A percentile compares a stretch with the other conserved stretches of the same genome.
Evolutionary conservation across 2,113 vertebrate genomes (phyloP).

Genomic region (Acrocephalus arundinaceus): DNA sequence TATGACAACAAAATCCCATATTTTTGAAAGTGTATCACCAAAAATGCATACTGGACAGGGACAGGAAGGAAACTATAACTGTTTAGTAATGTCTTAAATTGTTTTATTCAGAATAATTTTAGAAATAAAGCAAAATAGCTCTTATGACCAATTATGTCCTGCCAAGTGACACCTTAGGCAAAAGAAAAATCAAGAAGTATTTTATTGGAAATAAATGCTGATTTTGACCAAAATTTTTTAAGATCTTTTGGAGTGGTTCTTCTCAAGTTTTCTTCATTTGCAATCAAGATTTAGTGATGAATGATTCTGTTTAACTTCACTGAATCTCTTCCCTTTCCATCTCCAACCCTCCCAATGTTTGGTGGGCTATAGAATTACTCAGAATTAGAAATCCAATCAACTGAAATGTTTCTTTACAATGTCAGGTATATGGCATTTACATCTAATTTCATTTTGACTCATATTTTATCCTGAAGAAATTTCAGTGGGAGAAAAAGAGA

Average conservation of each 20-base stretch:
- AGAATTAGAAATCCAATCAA: neutral
- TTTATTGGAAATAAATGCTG: neutral
- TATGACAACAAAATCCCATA: rapidly evolving
- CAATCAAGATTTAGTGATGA: neutral
- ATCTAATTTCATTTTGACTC: neutral
- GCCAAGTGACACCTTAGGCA: neutral
- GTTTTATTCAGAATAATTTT: neutral
- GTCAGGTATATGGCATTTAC: neutral
- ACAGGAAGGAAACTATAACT: neutral
- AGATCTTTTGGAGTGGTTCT: neutral
- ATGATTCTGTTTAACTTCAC: neutral
- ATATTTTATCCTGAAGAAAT: neutral
- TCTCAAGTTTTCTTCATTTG: neutral
- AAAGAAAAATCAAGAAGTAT: neutral
- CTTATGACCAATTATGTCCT: neutral
- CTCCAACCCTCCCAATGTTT: neutral
- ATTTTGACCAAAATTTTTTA: neutral
- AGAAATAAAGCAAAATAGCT: neutral
- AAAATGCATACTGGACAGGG: neutral
- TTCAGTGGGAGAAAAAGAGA: neutral
- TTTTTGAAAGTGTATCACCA: neutral
- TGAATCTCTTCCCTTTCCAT: neutral
- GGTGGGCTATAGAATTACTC: neutral
- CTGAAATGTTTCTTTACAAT: neutral
- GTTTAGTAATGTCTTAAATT: neutral